These are phyloP conservation scores for Eumacrocentrus americanus DNA, from an alignment of 2,888 invertebrate genomes.

Conservation along the genomic window DNA sequence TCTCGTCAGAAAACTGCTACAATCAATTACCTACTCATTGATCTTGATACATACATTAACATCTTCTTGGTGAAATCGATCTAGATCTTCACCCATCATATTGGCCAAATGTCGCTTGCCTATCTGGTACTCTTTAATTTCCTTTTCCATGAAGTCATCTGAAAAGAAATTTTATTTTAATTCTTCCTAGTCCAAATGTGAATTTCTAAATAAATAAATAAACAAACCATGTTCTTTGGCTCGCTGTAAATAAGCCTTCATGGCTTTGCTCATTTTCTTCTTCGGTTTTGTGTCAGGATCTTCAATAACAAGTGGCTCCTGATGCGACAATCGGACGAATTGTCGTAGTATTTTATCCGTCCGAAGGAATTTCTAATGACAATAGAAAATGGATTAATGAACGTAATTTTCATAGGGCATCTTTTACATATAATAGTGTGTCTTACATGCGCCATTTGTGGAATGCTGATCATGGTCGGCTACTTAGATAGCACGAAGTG, in stretches of 20 bases:
- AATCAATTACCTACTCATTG: neutral
- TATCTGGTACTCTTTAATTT: slow-evolving; percentile 82
- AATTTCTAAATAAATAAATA: no score
- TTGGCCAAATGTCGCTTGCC: slow-evolving; percentile 96
- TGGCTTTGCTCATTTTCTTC: slow-evolving; percentile 81
- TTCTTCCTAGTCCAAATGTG: no score
- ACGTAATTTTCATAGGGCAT: no score
- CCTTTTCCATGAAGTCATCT: slow-evolving; percentile 82
- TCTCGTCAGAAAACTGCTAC: neutral
- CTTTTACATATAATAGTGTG: no score
- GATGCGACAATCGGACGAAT: slow-evolving; percentile 17
- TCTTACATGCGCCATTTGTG: no score
- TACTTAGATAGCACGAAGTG: no score
- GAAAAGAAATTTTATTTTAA: slow-evolving; percentile 40
- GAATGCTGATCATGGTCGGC: no score
- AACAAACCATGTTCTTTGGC: slow-evolving; percentile 80
- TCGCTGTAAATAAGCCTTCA: slow-evolving; percentile 86
- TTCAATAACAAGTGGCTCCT: slow-evolving; percentile 19
- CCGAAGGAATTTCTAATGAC: slow-evolving; percentile 16
- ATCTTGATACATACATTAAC: slow-evolving; percentile 71
- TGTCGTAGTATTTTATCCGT: slow-evolving; percentile 22
- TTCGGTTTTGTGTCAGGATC: slow-evolving; percentile 24
- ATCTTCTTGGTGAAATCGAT: slow-evolving; percentile 85
- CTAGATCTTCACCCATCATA: slow-evolving; percentile 96
- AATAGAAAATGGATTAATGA: no score